Conservation (phyloP, 2,888 invertebrate genomes). For the Scaptomyza cyrtandrae region DNA sequence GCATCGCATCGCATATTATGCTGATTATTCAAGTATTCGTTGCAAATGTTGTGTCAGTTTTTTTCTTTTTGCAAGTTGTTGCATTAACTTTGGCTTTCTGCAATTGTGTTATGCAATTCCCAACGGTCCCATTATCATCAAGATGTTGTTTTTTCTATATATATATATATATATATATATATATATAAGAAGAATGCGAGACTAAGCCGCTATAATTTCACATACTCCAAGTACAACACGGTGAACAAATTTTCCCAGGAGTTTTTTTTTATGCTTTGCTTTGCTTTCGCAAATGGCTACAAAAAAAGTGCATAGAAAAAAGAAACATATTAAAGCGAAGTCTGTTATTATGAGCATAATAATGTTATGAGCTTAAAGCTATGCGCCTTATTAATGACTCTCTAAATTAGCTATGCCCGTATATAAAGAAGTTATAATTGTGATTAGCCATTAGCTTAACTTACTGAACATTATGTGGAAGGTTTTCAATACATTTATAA, state of each 20-base stretch:
- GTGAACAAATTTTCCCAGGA: constrained; percentile 52
- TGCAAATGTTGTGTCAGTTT: constrained; percentile 69
- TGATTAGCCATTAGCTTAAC: neutral
- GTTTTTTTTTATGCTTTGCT: constrained; percentile 25
- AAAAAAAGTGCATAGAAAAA: constrained; percentile 16
- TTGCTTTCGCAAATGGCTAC: constrained; percentile 10
- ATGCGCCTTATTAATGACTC: constrained; percentile 9
- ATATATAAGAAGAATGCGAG: constrained; percentile 52
- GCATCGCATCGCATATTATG: constrained; percentile 56
- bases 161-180: neutral
- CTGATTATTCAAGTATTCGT: constrained; percentile 74
- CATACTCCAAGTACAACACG: constrained; percentile 40
- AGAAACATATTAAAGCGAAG: constrained; percentile 17
- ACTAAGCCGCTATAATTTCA: constrained; percentile 53
- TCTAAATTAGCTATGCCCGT: constrained; percentile 14
- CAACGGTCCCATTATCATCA: constrained; percentile 54
- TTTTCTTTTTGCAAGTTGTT: constrained; percentile 1
- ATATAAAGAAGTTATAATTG: neutral
- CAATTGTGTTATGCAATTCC: constrained; percentile 62
- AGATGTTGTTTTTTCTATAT: constrained; percentile 33
- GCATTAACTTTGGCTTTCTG: constrained; percentile 53
- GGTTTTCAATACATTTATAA: neutral
- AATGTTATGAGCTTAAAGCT: constrained; percentile 6
- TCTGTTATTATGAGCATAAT: constrained; percentile 13
- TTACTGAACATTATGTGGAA: neutral